Percentiles rank a stretch among this genome's conserved stretches.
Conservation (phyloP, 2,888 invertebrate genomes). For the Hesperia comma region DNA sequence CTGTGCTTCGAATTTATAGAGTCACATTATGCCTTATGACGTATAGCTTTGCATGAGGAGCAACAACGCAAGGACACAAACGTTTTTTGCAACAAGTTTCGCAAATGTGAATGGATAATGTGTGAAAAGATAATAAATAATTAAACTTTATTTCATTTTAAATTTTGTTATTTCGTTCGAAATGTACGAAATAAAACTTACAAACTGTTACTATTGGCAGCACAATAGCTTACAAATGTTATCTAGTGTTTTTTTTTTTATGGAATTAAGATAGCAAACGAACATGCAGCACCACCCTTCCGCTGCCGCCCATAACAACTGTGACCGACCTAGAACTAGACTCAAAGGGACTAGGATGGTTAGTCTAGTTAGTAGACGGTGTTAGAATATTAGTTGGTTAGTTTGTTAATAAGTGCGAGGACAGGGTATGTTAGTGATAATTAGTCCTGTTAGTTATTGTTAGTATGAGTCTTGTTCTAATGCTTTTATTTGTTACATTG, state of each 20-base stretch:
- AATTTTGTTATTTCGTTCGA: neutral
- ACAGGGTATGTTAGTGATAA: too few species aligned
- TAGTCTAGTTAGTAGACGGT: too few species aligned
- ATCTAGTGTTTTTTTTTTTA: neutral
- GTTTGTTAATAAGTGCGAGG: too few species aligned
- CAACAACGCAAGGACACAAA: neutral
- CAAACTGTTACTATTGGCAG: neutral
- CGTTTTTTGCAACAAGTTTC: neutral
- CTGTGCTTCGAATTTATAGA: conserved; percentile 27
- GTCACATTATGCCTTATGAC: conserved; percentile 29
- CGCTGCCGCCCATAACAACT: too few species aligned
- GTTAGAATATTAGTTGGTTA: too few species aligned
- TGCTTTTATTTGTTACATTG: conserved; percentile 2
- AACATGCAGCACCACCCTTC: too few species aligned
- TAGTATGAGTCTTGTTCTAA: too few species aligned
- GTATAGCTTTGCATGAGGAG: conserved; percentile 6
- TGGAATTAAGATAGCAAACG: too few species aligned
- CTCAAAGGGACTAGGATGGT: too few species aligned
- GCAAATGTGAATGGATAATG: neutral
- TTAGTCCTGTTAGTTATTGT: too few species aligned
- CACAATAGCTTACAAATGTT: neutral
- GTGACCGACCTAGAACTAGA: too few species aligned
- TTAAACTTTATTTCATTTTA: neutral
- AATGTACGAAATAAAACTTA: neutral
- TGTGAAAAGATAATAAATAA: neutral